phyloP scores from a whole-genome alignment of 2,888 invertebrate genomes.

The Dryobotodes eremita region DNA sequence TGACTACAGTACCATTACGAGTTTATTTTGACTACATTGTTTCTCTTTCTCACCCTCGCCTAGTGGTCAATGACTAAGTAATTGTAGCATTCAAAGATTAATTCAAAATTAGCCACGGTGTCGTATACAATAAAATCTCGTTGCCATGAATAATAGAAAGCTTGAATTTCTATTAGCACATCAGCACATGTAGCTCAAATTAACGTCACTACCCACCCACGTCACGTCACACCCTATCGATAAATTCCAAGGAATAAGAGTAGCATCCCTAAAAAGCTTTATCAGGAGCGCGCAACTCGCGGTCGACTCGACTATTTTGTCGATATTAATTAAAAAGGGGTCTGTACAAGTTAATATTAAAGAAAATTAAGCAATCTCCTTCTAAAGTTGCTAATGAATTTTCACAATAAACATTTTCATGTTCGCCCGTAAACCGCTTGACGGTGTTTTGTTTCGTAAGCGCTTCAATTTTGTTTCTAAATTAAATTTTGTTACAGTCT shows the following conservation, averaged over 20 bases:
- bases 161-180: no score
- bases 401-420: conserved; percentile 78
- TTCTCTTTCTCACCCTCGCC: no score
- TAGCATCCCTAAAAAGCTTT: conserved; percentile 80
- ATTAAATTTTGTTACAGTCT: conserved; percentile 67
- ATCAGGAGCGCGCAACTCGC: conserved; percentile 80
- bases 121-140: no score
- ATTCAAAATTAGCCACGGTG: no score
- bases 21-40: no score
- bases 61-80: no score
- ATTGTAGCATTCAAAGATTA: no score
- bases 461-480: conserved; percentile 72
- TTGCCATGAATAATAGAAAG: no score
- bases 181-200: no score
- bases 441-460: conserved; percentile 72
- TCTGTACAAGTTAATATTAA: conserved; percentile 90
- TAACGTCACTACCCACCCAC: not conserved
- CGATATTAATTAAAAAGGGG: conserved; percentile 91
- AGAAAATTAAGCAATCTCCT: conserved; percentile 90
- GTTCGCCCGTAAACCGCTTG: conserved; percentile 68
- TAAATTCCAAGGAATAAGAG: conserved; percentile 16
- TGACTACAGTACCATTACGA: no score
- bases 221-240: conserved; percentile 39
- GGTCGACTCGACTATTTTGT: conserved; percentile 89
- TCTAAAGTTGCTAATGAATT: conserved; percentile 87